These are phyloP conservation scores for Daubentonia madagascariensis DNA, from an alignment of 2,113 vertebrate species.

Conservation along the genomic window DNA sequence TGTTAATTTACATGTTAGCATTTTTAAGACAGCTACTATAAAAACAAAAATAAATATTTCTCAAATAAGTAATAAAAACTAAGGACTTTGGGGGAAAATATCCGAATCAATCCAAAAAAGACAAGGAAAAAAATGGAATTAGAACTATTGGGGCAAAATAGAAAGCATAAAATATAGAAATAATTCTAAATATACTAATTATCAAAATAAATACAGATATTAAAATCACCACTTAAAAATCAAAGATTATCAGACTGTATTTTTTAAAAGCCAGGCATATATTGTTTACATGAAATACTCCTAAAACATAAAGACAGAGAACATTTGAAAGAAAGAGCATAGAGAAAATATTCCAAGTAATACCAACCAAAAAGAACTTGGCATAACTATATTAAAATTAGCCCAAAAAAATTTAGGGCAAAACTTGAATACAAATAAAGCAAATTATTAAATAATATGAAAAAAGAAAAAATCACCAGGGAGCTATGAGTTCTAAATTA, in stretches of 20 bases:
- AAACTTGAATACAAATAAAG: neutral
- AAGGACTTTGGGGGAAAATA: neutral
- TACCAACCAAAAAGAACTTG: neutral
- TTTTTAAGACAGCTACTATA: neutral
- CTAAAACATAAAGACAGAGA: neutral
- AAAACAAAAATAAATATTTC: neutral
- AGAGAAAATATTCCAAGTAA: neutral
- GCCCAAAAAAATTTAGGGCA: neutral
- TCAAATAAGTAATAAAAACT: neutral
- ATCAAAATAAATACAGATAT: neutral
- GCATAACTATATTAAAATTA: neutral
- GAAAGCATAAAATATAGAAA: neutral
- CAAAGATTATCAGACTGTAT: neutral
- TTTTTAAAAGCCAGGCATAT: neutral
- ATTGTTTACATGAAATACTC: neutral
- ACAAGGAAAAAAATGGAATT: neutral
- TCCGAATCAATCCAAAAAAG: neutral
- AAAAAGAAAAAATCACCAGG: neutral
- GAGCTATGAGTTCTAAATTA: neutral
- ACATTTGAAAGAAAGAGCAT: neutral
- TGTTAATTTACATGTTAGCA: neutral
- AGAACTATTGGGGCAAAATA: neutral
- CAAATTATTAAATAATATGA: neutral
- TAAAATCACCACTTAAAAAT: neutral
- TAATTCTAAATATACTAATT: neutral